Percentiles rank a stretch among this genome's conserved stretches.
Conservation (phyloP, 1,140 invertebrate genomes). For the Wiebesia pumilae region DNA sequence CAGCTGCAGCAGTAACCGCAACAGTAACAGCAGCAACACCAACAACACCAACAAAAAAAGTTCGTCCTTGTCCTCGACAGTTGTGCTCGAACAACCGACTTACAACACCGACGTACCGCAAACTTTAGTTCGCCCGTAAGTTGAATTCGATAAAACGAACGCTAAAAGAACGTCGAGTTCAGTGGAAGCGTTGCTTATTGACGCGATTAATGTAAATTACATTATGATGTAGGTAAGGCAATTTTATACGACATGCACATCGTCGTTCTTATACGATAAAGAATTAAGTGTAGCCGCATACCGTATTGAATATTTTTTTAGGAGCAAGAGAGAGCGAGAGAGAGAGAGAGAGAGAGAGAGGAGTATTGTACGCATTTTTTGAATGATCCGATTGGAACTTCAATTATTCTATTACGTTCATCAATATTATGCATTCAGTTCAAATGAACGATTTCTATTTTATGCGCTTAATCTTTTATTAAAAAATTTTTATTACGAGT, state of each 20-base stretch:
- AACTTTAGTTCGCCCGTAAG: slow-evolving; percentile 26
- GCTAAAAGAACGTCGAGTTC: background rate
- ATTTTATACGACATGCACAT: background rate
- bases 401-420: too few relatives aligned
- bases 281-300: background rate
- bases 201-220: background rate
- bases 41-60: background rate
- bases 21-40: too few relatives aligned
- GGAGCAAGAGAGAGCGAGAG: too few relatives aligned
- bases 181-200: background rate
- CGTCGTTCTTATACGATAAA: background rate
- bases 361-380: too few relatives aligned
- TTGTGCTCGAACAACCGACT: background rate
- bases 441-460: too few relatives aligned
- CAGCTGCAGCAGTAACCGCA: background rate
- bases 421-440: too few relatives aligned
- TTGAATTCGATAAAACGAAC: background rate
- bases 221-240: background rate
- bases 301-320: too few relatives aligned
- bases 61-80: background rate
- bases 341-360: too few relatives aligned
- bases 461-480: too few relatives aligned
- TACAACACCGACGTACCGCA: slow-evolving; percentile 13
- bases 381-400: too few relatives aligned
- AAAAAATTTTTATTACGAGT: too few relatives aligned